phyloP scores from a whole-genome alignment of 2,113 vertebrate genomes.

The Anarrhichthys ocellatus region DNA sequence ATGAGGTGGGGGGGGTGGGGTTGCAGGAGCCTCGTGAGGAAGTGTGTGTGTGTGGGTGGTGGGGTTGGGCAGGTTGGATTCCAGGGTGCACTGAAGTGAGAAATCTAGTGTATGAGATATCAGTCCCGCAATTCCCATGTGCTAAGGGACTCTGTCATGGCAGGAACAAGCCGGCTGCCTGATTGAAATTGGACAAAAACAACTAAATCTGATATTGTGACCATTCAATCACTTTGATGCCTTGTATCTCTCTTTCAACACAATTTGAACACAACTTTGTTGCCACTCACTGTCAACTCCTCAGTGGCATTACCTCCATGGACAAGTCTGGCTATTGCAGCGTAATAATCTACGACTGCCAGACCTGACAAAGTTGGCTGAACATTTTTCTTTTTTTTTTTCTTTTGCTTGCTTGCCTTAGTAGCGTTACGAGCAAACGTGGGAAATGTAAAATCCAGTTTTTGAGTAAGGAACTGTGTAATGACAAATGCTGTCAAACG shows the following conservation, averaged over 20 bases:
- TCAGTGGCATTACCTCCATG: slow-evolving; percentile 4
- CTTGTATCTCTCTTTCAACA: slow-evolving; percentile 56
- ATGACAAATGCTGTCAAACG: slow-evolving; percentile 68
- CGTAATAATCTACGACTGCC: slow-evolving; percentile 5
- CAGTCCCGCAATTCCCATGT: slow-evolving; percentile 67
- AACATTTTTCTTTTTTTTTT: slow-evolving; percentile 28
- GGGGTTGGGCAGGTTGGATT: slow-evolving; percentile 53
- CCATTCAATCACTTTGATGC: slow-evolving; percentile 44
- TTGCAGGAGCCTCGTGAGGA: neutral
- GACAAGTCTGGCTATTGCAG: slow-evolving; percentile 8
- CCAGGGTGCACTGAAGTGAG: slow-evolving; percentile 70
- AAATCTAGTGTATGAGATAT: slow-evolving; percentile 74
- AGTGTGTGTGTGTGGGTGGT: slow-evolving; percentile 25
- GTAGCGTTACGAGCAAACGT: slow-evolving; percentile 14
- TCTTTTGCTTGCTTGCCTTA: slow-evolving; percentile 1
- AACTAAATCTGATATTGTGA: slow-evolving; percentile 59
- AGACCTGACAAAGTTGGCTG: neutral
- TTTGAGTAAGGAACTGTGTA: slow-evolving; percentile 53
- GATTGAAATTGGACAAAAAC: slow-evolving; percentile 64
- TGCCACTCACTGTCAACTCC: slow-evolving; percentile 33
- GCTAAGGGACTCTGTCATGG: slow-evolving; percentile 52
- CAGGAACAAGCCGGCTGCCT: slow-evolving; percentile 47
- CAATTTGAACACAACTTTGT: slow-evolving; percentile 51
- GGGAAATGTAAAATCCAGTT: slow-evolving; percentile 37
- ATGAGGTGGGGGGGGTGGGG: slow-evolving; percentile 12